Conservation (phyloP, 2,888 invertebrate species). For the Cepaea hortensis region DNA sequence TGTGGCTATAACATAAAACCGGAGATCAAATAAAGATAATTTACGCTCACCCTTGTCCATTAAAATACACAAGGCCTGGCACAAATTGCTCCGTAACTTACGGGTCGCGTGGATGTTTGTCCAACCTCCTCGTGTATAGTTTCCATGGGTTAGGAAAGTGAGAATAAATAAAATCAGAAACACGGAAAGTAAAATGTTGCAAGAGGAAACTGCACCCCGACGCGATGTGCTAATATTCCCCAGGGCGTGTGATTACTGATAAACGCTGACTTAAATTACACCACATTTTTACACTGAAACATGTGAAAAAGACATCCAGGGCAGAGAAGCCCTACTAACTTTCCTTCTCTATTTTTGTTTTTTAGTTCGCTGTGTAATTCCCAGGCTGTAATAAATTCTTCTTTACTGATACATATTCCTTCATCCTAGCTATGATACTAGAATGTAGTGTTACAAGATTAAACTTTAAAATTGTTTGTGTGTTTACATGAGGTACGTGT, state of each 20-base stretch:
- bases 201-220: not conserved
- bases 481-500: not conserved
- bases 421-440: not conserved
- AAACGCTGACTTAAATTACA: conserved; percentile 29
- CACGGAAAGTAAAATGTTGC: not conserved
- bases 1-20: not conserved
- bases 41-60: conserved; percentile 1
- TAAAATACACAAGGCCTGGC: conserved; percentile 6
- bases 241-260: conserved; percentile 24
- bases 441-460: not conserved
- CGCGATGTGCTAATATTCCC: conserved; percentile 28
- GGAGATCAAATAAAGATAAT: not conserved
- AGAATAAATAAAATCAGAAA: conserved; percentile 6
- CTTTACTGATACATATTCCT: not conserved
- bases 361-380: not conserved
- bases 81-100: conserved; percentile 32
- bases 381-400: not conserved
- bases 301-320: conserved; percentile 30
- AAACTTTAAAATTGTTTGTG: not conserved
- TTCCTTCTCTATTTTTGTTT: conserved; percentile 13
- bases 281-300: not conserved
- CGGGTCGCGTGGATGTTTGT: not conserved
- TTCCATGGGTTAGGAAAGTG: not conserved
- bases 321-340: not conserved
- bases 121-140: not conserved